Percentiles rank a stretch among this genome's conserved stretches.
These are phyloP conservation scores for Mormyrus hasselquistii DNA, from an alignment of 2,797 vertebrate genomes.

Conservation along the genomic window DNA sequence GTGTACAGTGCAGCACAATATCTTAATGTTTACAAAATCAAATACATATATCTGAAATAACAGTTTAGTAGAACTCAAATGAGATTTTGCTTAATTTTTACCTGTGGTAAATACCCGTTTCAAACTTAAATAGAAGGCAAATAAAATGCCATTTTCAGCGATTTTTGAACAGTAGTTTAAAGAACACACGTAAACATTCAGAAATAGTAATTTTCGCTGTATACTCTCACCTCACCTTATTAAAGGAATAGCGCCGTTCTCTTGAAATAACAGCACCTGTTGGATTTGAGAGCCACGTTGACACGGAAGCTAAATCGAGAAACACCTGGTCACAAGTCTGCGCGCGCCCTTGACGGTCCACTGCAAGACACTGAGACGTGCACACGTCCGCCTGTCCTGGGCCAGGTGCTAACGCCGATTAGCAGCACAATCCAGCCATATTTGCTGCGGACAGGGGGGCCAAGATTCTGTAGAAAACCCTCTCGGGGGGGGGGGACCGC, in stretches of 20 bases:
- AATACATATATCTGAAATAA: not conserved
- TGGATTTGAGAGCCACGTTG: not conserved
- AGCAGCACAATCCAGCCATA: not conserved
- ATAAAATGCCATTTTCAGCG: not conserved
- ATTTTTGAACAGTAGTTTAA: not conserved
- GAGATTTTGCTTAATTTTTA: not conserved
- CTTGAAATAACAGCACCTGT: not conserved
- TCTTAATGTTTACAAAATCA: not conserved
- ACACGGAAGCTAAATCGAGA: not conserved
- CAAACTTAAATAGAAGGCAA: constrained; percentile 23
- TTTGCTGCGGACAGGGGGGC: not conserved
- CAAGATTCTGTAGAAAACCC: not conserved
- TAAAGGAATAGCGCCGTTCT: not conserved
- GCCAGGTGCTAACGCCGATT: not conserved
- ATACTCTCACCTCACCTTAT: not conserved
- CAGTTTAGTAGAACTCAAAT: not conserved
- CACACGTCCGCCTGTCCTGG: not conserved
- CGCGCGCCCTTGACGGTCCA: not conserved
- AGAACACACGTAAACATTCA: not conserved
- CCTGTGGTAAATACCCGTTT: constrained; percentile 59
- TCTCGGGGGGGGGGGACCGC: not conserved
- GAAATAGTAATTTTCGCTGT: not conserved
- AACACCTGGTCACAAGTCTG: not conserved
- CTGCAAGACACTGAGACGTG: not conserved
- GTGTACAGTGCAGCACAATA: not conserved